Conservation (phyloP, 2,797 vertebrate species). For the Ispidina lecontei region DNA sequence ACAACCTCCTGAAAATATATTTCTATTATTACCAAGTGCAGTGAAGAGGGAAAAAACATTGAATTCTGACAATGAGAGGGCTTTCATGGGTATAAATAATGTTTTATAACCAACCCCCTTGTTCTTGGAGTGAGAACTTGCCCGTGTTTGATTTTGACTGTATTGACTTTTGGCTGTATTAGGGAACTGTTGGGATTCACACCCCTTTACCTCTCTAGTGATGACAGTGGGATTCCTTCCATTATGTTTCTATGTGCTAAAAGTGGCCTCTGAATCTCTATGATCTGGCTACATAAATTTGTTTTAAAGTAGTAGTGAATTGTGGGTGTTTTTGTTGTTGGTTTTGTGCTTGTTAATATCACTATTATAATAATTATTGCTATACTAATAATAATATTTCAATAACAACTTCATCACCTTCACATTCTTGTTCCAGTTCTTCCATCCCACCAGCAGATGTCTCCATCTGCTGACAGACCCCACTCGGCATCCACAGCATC, state of each 20-base stretch:
- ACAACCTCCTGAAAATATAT: background rate
- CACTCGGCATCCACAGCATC: background rate
- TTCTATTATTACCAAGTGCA: conserved; percentile 29
- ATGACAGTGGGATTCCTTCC: background rate
- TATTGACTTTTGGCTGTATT: background rate
- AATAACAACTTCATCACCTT: background rate
- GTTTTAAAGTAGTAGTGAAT: background rate
- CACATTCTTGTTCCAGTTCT: background rate
- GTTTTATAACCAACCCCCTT: background rate
- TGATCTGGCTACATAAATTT: background rate
- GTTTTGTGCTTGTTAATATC: background rate
- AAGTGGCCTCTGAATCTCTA: background rate
- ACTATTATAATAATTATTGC: background rate
- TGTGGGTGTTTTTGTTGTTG: background rate
- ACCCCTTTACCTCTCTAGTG: background rate
- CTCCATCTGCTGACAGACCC: conserved; percentile 42
- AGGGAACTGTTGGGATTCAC: background rate
- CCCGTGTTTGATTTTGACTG: background rate
- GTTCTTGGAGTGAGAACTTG: background rate
- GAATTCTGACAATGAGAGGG: background rate
- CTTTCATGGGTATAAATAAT: background rate
- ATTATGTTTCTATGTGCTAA: background rate
- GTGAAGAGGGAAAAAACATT: background rate
- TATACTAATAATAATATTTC: background rate
- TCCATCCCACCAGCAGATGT: conserved; percentile 22